Percentiles rank a stretch among this genome's conserved stretches.
phyloP scores from a whole-genome alignment of 2,113 vertebrate species.

The Orycteropus afer region DNA sequence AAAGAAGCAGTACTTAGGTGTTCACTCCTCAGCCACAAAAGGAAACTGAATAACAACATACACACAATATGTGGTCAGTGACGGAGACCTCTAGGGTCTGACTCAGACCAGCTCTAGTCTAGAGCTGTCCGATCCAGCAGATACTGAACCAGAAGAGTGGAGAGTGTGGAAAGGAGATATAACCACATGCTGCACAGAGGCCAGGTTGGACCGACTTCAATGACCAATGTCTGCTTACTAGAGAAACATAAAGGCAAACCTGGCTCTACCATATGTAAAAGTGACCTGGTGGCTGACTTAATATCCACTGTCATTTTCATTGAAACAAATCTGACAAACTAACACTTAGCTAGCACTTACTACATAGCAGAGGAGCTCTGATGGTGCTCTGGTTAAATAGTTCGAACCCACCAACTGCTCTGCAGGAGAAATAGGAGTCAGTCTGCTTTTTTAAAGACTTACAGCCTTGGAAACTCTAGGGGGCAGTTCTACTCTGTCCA shows the following conservation, averaged over 20 bases:
- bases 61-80: slow-evolving; percentile 63
- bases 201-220: not conserved
- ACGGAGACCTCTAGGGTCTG: slow-evolving; percentile 63
- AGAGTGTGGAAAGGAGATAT: not conserved
- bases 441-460: too few species aligned
- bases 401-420: too few species aligned
- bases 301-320: not conserved
- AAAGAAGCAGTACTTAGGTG: slow-evolving; percentile 76
- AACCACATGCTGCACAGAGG: not conserved
- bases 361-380: too few species aligned
- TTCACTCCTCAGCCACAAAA: slow-evolving; percentile 63
- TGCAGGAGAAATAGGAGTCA: too few species aligned
- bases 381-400: too few species aligned
- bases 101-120: slow-evolving; percentile 46
- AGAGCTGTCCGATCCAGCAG: not conserved
- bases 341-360: too few species aligned
- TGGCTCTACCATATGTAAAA: not conserved
- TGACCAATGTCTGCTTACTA: not conserved
- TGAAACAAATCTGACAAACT: not conserved
- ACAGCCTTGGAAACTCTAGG: too few species aligned
- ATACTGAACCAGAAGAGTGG: not conserved
- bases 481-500: too few species aligned
- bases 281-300: not conserved
- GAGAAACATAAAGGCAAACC: not conserved
- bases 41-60: slow-evolving; percentile 62